A percentile compares a stretch with the other conserved stretches of the same genome.
Evolutionary conservation across 2,888 invertebrate genomes (phyloP).

Genomic region (Ecliptopera silaceata): DNA sequence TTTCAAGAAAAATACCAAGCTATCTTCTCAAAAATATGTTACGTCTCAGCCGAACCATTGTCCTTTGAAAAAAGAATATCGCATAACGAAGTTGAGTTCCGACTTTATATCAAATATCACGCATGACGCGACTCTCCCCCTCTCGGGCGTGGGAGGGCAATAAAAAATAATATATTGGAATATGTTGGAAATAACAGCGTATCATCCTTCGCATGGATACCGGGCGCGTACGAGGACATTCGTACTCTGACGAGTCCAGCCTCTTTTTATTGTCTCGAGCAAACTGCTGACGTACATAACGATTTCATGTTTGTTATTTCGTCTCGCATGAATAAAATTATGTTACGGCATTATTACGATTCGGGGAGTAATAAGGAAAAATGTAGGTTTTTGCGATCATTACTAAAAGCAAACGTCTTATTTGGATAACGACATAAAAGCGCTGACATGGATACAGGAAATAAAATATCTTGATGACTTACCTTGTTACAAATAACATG

Average conservation of each 20-base stretch:
- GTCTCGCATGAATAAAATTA: slow-evolving; percentile 66
- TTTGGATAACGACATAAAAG: slow-evolving; percentile 26
- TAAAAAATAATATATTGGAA: slow-evolving; percentile 85
- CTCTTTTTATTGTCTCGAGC: slow-evolving; percentile 72
- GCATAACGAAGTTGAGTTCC: slow-evolving; percentile 82
- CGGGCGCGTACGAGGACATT: slow-evolving; percentile 65
- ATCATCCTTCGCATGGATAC: slow-evolving; percentile 77
- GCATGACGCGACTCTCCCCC: slow-evolving; percentile 75
- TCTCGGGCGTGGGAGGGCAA: slow-evolving; percentile 64
- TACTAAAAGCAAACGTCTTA: slow-evolving; percentile 30
- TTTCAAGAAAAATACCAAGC: slow-evolving; percentile 70
- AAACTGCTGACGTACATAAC: slow-evolving; percentile 71
- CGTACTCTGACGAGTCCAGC: slow-evolving; percentile 75
- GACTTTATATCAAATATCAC: slow-evolving; percentile 84
- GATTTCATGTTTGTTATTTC: slow-evolving; percentile 66
- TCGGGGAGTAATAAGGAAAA: slow-evolving; percentile 57
- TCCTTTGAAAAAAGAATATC: slow-evolving; percentile 82
- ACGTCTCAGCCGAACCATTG: slow-evolving; percentile 72
- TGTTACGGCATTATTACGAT: slow-evolving; percentile 53
- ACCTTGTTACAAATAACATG: slow-evolving; percentile 21
- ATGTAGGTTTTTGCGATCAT: slow-evolving; percentile 39
- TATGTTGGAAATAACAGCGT: slow-evolving; percentile 84
- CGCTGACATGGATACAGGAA: slow-evolving; percentile 19
- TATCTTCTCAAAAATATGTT: slow-evolving; percentile 76
- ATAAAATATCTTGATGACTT: slow-evolving; percentile 25